A percentile compares a stretch with the other conserved stretches of the same genome.
These are phyloP conservation scores for Chaetops frenatus DNA, from an alignment of 2,113 vertebrate species.

Conservation along the genomic window DNA sequence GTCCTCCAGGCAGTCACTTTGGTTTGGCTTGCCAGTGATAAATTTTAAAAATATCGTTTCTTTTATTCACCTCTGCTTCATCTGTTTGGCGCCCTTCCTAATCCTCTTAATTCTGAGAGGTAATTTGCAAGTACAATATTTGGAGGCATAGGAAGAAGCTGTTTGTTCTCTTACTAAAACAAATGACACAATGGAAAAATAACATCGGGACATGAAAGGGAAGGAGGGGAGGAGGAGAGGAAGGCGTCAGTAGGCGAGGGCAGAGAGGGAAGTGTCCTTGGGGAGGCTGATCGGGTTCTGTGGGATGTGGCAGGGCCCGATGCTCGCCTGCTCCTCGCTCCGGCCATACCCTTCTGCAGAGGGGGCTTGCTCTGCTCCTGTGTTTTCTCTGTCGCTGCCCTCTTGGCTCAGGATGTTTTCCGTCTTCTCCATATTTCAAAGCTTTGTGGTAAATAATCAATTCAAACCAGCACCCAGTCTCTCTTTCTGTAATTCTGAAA, in stretches of 20 bases:
- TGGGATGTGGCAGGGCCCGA: not conserved
- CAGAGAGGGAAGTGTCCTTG: not conserved
- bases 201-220: not conserved
- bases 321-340: not conserved
- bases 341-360: not conserved
- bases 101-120: conserved; percentile 40
- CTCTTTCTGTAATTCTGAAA: conserved; percentile 84
- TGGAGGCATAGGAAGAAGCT: not conserved
- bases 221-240: not conserved
- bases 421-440: conserved; percentile 71
- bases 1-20: not conserved
- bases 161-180: conserved; percentile 25
- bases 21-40: not conserved
- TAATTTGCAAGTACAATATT: not conserved
- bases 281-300: accelerated
- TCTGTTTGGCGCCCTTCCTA: not conserved
- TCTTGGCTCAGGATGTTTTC: conserved; percentile 65
- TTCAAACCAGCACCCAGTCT: conserved; percentile 74
- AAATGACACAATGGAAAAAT: conserved; percentile 32
- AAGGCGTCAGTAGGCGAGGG: not conserved
- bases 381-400: not conserved
- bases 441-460: conserved; percentile 80
- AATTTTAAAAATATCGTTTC: not conserved
- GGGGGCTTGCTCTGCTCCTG: not conserved
- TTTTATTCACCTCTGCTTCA: not conserved